Conservation (phyloP, 2,797 vertebrate species). For the Iguana delicatissima region DNA sequence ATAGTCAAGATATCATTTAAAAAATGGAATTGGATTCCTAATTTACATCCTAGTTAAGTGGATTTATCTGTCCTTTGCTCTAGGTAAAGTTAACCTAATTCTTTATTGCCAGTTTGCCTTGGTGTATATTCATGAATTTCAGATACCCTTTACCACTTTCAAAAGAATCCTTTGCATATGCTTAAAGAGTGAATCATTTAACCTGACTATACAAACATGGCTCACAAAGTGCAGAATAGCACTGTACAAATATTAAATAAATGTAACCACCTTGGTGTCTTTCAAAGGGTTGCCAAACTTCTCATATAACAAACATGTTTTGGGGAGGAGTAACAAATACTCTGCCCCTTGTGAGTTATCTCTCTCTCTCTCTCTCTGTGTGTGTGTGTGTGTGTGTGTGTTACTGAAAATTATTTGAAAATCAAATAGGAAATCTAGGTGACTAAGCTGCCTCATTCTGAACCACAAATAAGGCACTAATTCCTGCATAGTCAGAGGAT, state of each 20-base stretch:
- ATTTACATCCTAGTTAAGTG: conserved; percentile 65
- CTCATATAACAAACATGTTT: conserved; percentile 39
- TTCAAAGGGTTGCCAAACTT: conserved; percentile 36
- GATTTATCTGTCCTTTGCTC: conserved; percentile 66
- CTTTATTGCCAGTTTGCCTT: conserved; percentile 67
- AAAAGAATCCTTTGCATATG: conserved; percentile 64
- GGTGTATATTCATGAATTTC: conserved; percentile 66
- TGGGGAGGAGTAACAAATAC: neutral
- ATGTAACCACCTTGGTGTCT: conserved; percentile 41
- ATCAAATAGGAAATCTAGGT: neutral
- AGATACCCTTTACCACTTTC: conserved; percentile 60
- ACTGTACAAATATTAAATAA: conserved; percentile 36
- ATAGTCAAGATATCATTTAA: conserved; percentile 44
- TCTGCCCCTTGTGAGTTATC: conserved; percentile 2
- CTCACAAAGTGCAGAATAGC: conserved; percentile 18
- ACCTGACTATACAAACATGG: conserved; percentile 49
- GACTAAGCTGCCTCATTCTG: neutral
- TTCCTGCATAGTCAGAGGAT: neutral
- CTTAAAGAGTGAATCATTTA: conserved; percentile 58
- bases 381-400: neutral
- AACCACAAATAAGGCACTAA: neutral
- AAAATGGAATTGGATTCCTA: conserved; percentile 65
- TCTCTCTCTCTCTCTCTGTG: neutral
- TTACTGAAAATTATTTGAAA: conserved; percentile 19
- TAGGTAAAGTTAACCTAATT: conserved; percentile 63